Conservation (phyloP, 2,888 invertebrate species). For the Drosophila diplacantha region DNA sequence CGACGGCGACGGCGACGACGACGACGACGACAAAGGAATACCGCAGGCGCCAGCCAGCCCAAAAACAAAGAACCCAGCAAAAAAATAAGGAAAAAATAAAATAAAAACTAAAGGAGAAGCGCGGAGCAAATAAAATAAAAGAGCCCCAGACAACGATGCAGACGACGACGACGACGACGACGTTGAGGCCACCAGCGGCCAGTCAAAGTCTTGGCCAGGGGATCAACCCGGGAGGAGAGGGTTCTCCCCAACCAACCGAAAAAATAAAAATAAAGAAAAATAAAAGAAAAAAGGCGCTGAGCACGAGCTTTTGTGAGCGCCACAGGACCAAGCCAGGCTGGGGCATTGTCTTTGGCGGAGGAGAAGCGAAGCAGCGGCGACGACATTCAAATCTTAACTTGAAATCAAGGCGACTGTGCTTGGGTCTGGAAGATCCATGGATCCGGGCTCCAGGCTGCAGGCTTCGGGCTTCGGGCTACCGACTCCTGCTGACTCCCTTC, state of each 20-base stretch:
- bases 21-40: slow-evolving; percentile 74
- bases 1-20: slow-evolving; percentile 39
- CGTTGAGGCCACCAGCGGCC: slow-evolving; percentile 48
- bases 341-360: slow-evolving; percentile 41
- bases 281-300: slow-evolving; percentile 13
- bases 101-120: slow-evolving; percentile 31
- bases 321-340: slow-evolving; percentile 31
- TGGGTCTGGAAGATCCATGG: slow-evolving; percentile 1
- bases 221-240: slow-evolving; percentile 7
- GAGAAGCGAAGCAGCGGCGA: slow-evolving; percentile 57
- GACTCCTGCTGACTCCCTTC: neutral
- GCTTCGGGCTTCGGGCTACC: slow-evolving; percentile 32
- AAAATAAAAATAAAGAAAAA: neutral
- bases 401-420: slow-evolving; percentile 66
- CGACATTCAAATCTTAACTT: slow-evolving; percentile 77
- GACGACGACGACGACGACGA: slow-evolving; percentile 31
- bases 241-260: neutral
- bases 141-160: slow-evolving; percentile 37
- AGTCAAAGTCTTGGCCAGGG: slow-evolving; percentile 32
- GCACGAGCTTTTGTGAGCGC: slow-evolving; percentile 58
- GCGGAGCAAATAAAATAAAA: slow-evolving; percentile 52
- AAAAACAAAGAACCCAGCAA: slow-evolving; percentile 45
- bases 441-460: neutral
- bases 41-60: slow-evolving; percentile 76
- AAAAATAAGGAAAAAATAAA: slow-evolving; percentile 1